These are phyloP conservation scores for Mastacembelus armatus DNA, from an alignment of 2,797 vertebrate species.

Conservation along the genomic window DNA sequence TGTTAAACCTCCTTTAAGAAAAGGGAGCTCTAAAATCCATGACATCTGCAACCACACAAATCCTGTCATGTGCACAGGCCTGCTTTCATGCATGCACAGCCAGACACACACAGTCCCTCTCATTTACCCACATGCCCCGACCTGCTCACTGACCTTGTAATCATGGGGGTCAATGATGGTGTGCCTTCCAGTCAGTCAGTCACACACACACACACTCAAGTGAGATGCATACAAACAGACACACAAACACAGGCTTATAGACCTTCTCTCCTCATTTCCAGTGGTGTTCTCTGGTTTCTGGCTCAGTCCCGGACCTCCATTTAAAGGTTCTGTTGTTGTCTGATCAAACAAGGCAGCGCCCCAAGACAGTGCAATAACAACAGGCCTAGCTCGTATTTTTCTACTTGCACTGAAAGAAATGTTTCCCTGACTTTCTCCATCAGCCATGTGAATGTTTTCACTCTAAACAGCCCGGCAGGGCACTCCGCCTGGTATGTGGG, in stretches of 20 bases:
- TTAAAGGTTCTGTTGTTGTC: constrained; percentile 84
- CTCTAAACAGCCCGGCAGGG: constrained; percentile 79
- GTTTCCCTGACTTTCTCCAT: constrained; percentile 81
- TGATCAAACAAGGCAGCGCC: constrained; percentile 83
- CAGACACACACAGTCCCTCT: constrained; percentile 20
- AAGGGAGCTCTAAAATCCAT: constrained; percentile 47
- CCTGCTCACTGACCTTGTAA: constrained; percentile 74
- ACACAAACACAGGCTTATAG: constrained; percentile 58
- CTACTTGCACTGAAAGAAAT: constrained; percentile 82
- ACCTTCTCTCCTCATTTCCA: constrained; percentile 76
- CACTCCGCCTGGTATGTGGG: constrained; percentile 71
- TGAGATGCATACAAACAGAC: constrained; percentile 47
- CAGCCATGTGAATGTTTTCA: constrained; percentile 84
- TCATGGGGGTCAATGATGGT: constrained; percentile 78
- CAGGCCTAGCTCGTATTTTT: constrained; percentile 80
- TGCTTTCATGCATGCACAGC: constrained; percentile 28
- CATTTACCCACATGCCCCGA: constrained; percentile 34
- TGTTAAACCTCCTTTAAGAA: constrained; percentile 54
- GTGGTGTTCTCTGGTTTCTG: constrained; percentile 75
- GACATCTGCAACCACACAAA: constrained; percentile 58
- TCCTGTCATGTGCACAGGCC: constrained; percentile 37
- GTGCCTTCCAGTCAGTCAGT: constrained; percentile 61
- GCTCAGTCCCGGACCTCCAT: constrained; percentile 74
- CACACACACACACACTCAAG: constrained; percentile 42
- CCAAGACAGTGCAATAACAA: constrained; percentile 80